phyloP scores from a whole-genome alignment of 2,888 invertebrate genomes.

The Amphimallon solstitiale region DNA sequence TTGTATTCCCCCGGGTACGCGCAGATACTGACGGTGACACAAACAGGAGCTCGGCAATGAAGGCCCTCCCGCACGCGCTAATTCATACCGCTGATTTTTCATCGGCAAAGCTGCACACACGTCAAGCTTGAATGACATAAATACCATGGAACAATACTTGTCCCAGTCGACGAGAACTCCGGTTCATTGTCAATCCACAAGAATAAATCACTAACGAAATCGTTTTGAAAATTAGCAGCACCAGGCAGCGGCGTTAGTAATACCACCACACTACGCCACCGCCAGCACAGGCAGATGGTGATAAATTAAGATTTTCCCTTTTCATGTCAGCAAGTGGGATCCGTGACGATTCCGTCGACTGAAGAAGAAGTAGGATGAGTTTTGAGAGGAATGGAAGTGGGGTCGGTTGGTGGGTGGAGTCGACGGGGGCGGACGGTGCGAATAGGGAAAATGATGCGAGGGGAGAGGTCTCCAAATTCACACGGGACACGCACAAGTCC shows the following conservation, averaged over 20 bases:
- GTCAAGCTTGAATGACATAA: constrained; percentile 15
- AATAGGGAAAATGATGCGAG: not conserved
- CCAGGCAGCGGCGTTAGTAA: constrained; percentile 8
- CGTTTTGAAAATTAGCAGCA: constrained; percentile 26
- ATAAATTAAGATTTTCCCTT: constrained; percentile 25
- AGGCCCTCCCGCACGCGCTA: not conserved
- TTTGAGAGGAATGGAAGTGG: not conserved
- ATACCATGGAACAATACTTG: constrained; percentile 23
- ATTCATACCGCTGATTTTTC: constrained; percentile 17
- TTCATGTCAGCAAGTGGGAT: constrained; percentile 19
- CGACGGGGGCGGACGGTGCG: not conserved
- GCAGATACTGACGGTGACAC: constrained; percentile 9
- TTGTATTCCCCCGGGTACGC: constrained; percentile 5
- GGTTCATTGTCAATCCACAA: constrained; percentile 25
- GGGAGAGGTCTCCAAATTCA: constrained; percentile 4
- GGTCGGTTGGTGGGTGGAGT: too few relatives aligned
- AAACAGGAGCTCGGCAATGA: constrained; percentile 6
- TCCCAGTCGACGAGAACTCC: constrained; percentile 18
- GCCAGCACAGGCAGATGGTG: constrained; percentile 6
- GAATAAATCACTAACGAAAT: constrained; percentile 28
- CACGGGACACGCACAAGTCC: constrained; percentile 11
- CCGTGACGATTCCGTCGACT: constrained; percentile 11
- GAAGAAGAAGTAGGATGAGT: constrained; percentile 6
- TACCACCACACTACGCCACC: not conserved
- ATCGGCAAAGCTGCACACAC: constrained; percentile 18